These are phyloP conservation scores for Catocala sponsa DNA, from an alignment of 2,888 invertebrate species.

Conservation along the genomic window DNA sequence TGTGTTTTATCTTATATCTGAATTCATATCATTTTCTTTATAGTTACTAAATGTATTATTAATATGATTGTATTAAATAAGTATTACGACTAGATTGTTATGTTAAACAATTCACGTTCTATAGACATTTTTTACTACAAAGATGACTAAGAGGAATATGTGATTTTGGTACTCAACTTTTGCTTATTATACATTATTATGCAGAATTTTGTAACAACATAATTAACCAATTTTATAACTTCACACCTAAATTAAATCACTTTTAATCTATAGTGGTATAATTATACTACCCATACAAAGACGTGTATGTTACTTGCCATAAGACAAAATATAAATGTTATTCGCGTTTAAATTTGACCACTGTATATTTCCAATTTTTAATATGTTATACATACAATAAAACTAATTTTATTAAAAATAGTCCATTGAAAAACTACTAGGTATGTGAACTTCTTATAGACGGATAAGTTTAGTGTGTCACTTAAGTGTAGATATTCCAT, in stretches of 20 bases:
- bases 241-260: too few relatives aligned
- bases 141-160: constrained; percentile 27
- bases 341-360: not conserved
- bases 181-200: constrained; percentile 9
- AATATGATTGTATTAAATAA: constrained; percentile 32
- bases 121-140: constrained; percentile 25
- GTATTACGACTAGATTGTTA: constrained; percentile 43
- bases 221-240: not conserved
- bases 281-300: not conserved
- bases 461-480: constrained; percentile 29
- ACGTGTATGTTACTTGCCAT: not conserved
- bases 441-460: too few relatives aligned
- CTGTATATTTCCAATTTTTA: too few relatives aligned
- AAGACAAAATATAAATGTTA: not conserved
- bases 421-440: too few relatives aligned
- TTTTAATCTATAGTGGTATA: too few relatives aligned
- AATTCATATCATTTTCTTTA: constrained; percentile 51
- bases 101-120: constrained; percentile 35
- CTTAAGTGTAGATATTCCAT: constrained; percentile 42
- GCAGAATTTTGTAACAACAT: constrained; percentile 1
- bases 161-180: constrained; percentile 15
- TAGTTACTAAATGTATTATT: constrained; percentile 34
- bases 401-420: constrained; percentile 7
- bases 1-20: constrained; percentile 27
- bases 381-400: too few relatives aligned